A percentile compares a stretch with the other conserved stretches of the same genome.
Conservation (phyloP, 2,113 vertebrate species). For the Fulmarus glacialis region DNA sequence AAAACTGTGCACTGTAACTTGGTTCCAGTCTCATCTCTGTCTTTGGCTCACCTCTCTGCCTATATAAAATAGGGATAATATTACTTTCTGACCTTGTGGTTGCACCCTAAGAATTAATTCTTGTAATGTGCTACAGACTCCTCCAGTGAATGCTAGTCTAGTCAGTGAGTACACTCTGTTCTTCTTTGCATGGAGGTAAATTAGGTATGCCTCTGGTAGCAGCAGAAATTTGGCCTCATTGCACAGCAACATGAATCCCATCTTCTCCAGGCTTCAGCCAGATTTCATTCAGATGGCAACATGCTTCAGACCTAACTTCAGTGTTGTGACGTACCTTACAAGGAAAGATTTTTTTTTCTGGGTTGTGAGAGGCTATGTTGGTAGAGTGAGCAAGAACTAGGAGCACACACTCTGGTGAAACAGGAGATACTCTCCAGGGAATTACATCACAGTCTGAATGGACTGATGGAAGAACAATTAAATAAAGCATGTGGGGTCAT, state of each 20-base stretch:
- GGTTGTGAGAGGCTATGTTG: neutral
- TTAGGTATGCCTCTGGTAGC: neutral
- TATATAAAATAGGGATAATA: neutral
- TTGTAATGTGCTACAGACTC: neutral
- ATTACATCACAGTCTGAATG: neutral
- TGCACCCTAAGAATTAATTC: neutral
- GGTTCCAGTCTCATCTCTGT: neutral
- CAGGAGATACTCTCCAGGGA: neutral
- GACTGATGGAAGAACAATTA: neutral
- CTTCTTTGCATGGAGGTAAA: neutral
- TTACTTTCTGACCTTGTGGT: neutral
- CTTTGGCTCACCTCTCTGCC: neutral
- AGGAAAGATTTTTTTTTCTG: neutral
- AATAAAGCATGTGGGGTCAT: neutral
- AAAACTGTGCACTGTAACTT: neutral
- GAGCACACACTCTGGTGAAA: accelerated
- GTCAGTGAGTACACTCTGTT: neutral
- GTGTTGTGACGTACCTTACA: neutral
- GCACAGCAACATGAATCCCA: neutral
- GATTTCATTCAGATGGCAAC: neutral
- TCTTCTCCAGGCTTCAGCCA: neutral
- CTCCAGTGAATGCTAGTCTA: neutral
- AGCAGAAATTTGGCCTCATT: neutral
- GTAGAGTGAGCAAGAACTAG: neutral
- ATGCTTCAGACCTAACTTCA: neutral